Base-by-base conservation (phyloP, 2,888 invertebrate species). In the Cartodere bifasciata region DNA sequence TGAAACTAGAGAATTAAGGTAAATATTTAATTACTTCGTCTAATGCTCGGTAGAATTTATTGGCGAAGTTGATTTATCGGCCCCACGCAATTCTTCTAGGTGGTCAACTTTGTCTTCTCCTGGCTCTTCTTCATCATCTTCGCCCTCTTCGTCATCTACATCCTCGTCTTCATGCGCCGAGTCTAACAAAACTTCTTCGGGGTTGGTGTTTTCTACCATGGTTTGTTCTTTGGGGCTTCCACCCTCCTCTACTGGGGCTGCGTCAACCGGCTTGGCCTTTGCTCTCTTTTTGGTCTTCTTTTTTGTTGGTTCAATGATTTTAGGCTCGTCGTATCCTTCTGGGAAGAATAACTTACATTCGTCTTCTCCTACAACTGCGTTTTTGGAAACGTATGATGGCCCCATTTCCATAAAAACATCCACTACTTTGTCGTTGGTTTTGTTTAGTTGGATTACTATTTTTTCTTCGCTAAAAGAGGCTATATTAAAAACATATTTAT, bases 271-370 rank as follows among this genome's bases (percentile, higher is more conserved):
- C 4, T 38, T 38, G 6, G 45, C 44, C 47, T 54, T 59, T 47
- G 53, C 56, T 40, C 63, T 66, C 58, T 64, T 72, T 37, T 43
- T 55, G 49, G 67, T 68, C 49, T 68, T 71, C 50, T 65, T 71
- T 54, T 64, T 68, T 17, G 58, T 53, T 40, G 65, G 64, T 13
- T 43, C 47, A 31, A 50, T 49, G 20, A 55, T 53, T 23, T 58
- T 62, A 28, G 69, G 68, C 0, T 64, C 65, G 40, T 67, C 70
- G 51, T 72, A 75, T 2, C 68, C 74, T 2, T 67, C 63, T 1
- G 81, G 80, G 56, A 85, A 84, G 64, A 80, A 78, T 33, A 65
- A 52, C 2, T 62, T 57, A 32, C 75, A 72, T 46, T 84, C 80
- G 27, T 62, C 59, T 15, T 62, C 64, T 0, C 83, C 82, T 16